Evolutionary conservation across 1,140 invertebrate genomes (phyloP).

Genomic region (Drosophila nasuta): DNA sequence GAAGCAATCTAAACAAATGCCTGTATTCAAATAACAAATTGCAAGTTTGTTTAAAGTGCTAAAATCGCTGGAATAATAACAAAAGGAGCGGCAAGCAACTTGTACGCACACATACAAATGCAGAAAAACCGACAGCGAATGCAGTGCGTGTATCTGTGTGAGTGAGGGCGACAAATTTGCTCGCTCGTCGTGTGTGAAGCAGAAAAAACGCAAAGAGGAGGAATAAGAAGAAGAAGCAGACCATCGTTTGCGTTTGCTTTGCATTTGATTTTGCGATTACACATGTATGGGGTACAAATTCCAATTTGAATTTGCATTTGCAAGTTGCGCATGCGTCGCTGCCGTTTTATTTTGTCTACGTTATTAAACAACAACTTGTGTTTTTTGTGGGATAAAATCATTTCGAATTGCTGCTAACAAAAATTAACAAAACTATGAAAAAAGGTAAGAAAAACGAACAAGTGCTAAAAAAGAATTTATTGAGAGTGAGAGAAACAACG

Average conservation of each 20-base stretch:
- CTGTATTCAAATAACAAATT: not conserved
- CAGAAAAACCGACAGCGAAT: constrained; percentile 52
- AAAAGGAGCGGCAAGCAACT: constrained; percentile 1
- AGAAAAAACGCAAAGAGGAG: constrained; percentile 2
- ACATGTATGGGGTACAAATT: constrained; percentile 66
- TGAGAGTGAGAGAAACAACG: constrained; percentile 1
- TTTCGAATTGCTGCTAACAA: constrained; percentile 3
- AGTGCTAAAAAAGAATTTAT: constrained; percentile 34
- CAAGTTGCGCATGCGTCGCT: constrained; percentile 60
- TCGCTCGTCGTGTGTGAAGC: constrained; percentile 30
- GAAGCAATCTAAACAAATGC: constrained; percentile 18
- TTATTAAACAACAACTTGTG: not conserved
- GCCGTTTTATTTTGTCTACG: not conserved
- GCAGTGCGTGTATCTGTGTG: constrained; percentile 61
- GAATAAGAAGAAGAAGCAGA: constrained; percentile 41
- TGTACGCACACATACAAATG: constrained; percentile 16
- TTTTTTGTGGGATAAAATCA: constrained; percentile 19
- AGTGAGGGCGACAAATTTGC: constrained; percentile 57
- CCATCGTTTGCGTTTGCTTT: constrained; percentile 38
- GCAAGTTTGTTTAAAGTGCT: constrained; percentile 24
- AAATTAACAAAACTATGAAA: constrained; percentile 3
- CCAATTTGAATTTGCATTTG: constrained; percentile 54
- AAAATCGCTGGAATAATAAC: constrained; percentile 22
- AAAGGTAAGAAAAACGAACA: constrained; percentile 36
- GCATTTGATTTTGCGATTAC: constrained; percentile 51